Evolutionary conservation across 2,888 invertebrate species (phyloP), one percentile per base, ranked within the genome.

Genomic region (Caenorhabditis becei): DNA sequence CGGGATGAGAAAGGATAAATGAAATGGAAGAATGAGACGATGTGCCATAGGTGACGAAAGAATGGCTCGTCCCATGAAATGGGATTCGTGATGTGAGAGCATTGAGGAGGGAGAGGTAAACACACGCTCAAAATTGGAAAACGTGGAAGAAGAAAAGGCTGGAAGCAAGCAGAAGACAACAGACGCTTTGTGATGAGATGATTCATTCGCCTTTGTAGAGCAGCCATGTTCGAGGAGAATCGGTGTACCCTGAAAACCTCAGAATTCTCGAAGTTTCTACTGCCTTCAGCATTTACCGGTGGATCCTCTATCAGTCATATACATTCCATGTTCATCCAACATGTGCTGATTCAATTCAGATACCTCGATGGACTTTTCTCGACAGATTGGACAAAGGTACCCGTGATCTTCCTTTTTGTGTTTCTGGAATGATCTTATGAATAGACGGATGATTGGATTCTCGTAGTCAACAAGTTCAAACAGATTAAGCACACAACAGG

Each of bases 201-300:
- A 26, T 23, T 86, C 67, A 91, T 61, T 91, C 91, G 23, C 91
- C 91, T 79, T 91, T 91, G 86, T 86, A 89, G 84, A 91, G 83
- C 18, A 91, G 83, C 89, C 89, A 91, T 20, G 89, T 85, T 23
- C 90, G 84, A 10, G 91, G 90, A 54, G 85, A 83, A 63, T 89
- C 90, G 79, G 90, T 83, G 82, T 87, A 90, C 37, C 87, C 91
- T 91, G 67, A n/a, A 78, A 78, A 47, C 16, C 37, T 8, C 11
- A 61, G 2, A 20, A 1, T 20, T 1, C 16, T 23, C 3, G 1
- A 18, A 18, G 83, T n/a, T n/a, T n/a, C n/a, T n/a, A n/a, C n/a
- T n/a, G n/a, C n/a, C n/a, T n/a, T n/a, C n/a, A n/a, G n/a, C n/a
- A n/a, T n/a, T n/a, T n/a, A n/a, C n/a, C n/a, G n/a, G n/a, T n/a